A percentile compares a stretch with the other conserved stretches of the same genome.
These are phyloP conservation scores for Heliocidaris erythrogramma DNA, from an alignment of 35 echinoderm and acorn worm species.

Conservation along the genomic window DNA sequence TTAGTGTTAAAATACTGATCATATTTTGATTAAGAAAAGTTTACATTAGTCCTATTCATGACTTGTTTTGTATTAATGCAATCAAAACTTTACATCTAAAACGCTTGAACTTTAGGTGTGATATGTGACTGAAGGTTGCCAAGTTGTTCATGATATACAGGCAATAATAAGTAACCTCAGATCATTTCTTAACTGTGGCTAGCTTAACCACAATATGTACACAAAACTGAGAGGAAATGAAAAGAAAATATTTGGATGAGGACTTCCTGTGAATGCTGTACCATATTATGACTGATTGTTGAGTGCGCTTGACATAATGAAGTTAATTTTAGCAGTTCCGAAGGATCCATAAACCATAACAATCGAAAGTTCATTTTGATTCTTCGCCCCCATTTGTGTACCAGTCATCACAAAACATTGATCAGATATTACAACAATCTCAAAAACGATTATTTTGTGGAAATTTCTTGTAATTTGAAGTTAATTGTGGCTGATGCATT, in stretches of 20 bases:
- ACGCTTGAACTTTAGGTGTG: background rate
- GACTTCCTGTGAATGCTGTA: conserved; percentile 14
- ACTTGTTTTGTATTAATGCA: background rate
- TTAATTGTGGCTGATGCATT: conserved; percentile 5
- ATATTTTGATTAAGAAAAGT: too few species aligned
- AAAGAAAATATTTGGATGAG: conserved; percentile 38
- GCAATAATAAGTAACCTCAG: background rate
- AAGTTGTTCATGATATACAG: background rate
- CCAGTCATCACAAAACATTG: background rate
- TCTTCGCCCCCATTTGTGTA: background rate
- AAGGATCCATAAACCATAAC: background rate
- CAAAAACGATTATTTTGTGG: background rate
- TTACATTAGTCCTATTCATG: background rate
- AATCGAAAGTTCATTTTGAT: background rate
- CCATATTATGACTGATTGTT: background rate
- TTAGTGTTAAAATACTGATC: too few species aligned
- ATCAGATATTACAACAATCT: background rate
- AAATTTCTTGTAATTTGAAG: conserved; percentile 43
- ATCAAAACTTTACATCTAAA: background rate
- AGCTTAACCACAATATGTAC: conserved; percentile 8
- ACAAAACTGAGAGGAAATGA: conserved; percentile 34
- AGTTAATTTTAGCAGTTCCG: background rate
- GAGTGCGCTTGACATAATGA: background rate
- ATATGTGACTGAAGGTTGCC: background rate
- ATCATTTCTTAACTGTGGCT: background rate